phyloP scores from a whole-genome alignment of 2,797 vertebrate species.

The Bradypodion pumilum region DNA sequence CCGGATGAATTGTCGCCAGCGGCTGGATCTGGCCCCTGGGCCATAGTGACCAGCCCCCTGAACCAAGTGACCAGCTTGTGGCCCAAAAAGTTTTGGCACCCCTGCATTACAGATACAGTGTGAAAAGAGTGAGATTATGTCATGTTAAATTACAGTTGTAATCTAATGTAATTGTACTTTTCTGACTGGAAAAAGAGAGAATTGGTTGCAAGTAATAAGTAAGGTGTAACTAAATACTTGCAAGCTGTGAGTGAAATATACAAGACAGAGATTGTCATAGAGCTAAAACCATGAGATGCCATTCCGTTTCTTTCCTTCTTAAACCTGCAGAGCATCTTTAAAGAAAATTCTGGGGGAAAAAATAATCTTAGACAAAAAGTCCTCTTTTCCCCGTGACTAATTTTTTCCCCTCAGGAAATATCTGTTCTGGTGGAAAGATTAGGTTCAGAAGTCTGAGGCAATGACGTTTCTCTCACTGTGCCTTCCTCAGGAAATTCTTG shows the following conservation, averaged over 20 bases:
- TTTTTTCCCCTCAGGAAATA: neutral
- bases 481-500: conserved; percentile 7
- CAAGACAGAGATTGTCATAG: neutral
- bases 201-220: no score
- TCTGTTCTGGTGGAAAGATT: neutral
- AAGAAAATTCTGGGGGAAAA: neutral
- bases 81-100: no score
- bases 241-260: neutral
- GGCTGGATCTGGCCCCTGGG: no score
- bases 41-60: no score
- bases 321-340: neutral
- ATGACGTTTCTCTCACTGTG: neutral
- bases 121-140: no score
- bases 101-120: no score
- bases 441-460: conserved; percentile 16
- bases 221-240: no score
- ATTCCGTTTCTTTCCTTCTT: neutral
- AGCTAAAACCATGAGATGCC: neutral
- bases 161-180: no score
- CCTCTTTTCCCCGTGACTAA: neutral
- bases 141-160: no score
- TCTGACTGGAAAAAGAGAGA: no score
- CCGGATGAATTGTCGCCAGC: no score
- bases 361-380: neutral
- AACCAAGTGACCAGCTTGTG: no score